Evolutionary conservation across 2,113 vertebrate genomes (phyloP).

Genomic region (Bagarius yarrelli): DNA sequence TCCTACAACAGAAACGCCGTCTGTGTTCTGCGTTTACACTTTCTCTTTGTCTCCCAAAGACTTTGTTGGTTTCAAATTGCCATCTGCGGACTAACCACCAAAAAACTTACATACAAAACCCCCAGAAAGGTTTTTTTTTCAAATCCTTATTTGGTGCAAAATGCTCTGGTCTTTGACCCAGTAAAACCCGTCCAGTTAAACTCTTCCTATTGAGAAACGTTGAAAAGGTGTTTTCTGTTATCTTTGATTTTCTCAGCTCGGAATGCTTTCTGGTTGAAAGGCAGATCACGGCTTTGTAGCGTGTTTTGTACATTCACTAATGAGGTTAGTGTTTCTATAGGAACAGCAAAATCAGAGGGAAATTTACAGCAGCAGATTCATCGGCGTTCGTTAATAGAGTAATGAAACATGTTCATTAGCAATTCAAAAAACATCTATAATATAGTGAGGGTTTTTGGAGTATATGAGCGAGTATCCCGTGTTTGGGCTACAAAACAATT

Average conservation of each 20-base stretch:
- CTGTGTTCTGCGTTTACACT: neutral
- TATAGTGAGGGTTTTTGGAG: neutral
- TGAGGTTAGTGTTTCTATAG: slow-evolving; percentile 9
- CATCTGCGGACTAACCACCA: neutral
- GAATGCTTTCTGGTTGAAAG: neutral
- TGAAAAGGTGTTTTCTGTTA: neutral
- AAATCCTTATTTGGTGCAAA: neutral
- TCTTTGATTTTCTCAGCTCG: neutral
- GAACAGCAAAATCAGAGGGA: neutral
- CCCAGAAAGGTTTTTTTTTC: neutral
- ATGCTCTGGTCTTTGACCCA: neutral
- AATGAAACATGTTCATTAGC: no score
- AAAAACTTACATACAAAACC: neutral
- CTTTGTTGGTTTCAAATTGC: neutral
- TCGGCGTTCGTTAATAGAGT: neutral
- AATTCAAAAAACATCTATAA: neutral
- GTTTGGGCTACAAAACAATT: neutral
- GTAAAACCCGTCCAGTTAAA: neutral
- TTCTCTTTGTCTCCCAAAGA: neutral
- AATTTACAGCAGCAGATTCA: neutral
- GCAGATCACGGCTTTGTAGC: neutral
- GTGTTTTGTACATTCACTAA: neutral
- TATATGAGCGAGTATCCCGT: neutral
- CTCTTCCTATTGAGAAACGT: neutral
- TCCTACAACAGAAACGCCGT: neutral